phyloP scores from a whole-genome alignment of 2,113 vertebrate species.

The Atrichornis clamosus region DNA sequence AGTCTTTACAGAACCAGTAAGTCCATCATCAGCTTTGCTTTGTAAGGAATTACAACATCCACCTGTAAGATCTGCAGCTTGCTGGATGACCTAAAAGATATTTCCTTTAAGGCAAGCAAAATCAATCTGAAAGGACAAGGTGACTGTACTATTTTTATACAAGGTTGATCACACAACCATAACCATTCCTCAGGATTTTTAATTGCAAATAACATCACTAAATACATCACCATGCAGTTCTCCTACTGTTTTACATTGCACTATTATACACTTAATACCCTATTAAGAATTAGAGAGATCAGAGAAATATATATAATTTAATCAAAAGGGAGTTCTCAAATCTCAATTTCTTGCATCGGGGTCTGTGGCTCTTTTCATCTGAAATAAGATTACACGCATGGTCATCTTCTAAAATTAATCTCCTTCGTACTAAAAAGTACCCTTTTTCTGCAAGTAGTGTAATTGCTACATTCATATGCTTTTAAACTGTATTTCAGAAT shows the following conservation, averaged over 20 bases:
- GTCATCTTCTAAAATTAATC: not conserved
- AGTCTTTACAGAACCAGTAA: not conserved
- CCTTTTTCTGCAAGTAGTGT: not conserved
- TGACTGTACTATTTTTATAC: conserved; percentile 36
- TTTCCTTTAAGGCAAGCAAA: not conserved
- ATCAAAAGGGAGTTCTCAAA: not conserved
- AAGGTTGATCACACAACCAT: not conserved
- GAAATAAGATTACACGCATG: not conserved
- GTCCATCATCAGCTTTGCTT: not conserved
- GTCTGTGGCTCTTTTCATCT: not conserved
- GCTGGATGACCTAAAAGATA: not conserved
- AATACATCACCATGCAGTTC: not conserved
- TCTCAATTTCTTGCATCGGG: not conserved
- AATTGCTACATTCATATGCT: not conserved
- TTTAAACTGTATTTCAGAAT: not conserved
- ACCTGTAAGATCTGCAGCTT: not conserved
- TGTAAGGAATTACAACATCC: not conserved
- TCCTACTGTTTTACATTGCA: not conserved
- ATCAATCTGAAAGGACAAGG: conserved; percentile 23
- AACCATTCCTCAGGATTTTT: not conserved
- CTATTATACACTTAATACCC: not conserved
- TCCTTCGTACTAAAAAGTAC: not conserved
- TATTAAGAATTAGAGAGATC: not conserved
- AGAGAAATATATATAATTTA: not conserved
- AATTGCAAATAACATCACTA: conserved; percentile 21